A percentile compares a stretch with the other conserved stretches of the same genome.
phyloP scores from a whole-genome alignment of 2,113 vertebrate genomes.

The human region GRCh38 chr6:49377001-49377500 shows the following conservation, averaged over 20 bases:
- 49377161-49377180: no score
- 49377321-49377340: not conserved
- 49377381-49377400: not conserved
- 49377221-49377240: not conserved
- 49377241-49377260: not conserved
- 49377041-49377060: no score
- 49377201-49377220: not conserved
- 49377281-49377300: not conserved
- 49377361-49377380: not conserved
- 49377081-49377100: no score
- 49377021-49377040: no score
- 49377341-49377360: not conserved
- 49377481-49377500: not conserved
- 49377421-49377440: not conserved
- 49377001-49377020: no score
- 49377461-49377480: not conserved
- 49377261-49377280: not conserved
- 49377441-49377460: not conserved
- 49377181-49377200: no score
- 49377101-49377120: no score
- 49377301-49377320: not conserved
- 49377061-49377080: no score
- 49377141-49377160: no score
- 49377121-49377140: no score
- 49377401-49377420: not conserved